Percentiles rank a stretch among this genome's conserved stretches.
These are phyloP conservation scores for Ascidia mentula DNA, from an alignment of 23 tunicate species.

Conservation along the genomic window DNA sequence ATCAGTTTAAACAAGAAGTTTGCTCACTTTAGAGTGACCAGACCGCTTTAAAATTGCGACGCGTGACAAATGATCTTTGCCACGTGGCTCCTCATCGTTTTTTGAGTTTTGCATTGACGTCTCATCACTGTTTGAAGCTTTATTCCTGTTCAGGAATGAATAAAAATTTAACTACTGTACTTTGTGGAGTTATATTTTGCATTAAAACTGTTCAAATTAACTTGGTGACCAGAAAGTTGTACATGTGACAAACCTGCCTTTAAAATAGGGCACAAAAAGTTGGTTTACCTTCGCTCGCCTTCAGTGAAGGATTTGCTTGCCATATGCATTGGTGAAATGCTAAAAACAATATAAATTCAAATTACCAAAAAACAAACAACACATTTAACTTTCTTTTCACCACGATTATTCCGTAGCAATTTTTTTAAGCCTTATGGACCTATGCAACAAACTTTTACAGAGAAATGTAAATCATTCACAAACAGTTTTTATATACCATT, in stretches of 20 bases:
- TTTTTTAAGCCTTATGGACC: background rate
- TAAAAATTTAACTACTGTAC: background rate
- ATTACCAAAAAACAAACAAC: background rate
- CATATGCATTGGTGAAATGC: slow-evolving; percentile 57
- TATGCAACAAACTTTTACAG: background rate
- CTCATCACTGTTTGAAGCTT: slow-evolving; percentile 6
- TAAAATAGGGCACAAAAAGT: background rate
- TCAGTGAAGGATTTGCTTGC: background rate
- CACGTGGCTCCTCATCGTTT: slow-evolving; percentile 30
- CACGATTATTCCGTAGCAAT: background rate
- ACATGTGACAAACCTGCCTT: background rate
- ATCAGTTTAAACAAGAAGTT: no score
- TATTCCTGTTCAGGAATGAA: background rate
- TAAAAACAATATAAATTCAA: slow-evolving; percentile 4
- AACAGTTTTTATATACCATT: slow-evolving; percentile 51
- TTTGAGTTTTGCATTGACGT: background rate
- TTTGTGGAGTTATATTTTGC: background rate
- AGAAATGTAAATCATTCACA: background rate
- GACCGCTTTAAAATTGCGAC: slow-evolving; percentile 56
- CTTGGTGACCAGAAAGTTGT: background rate
- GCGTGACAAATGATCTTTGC: slow-evolving; percentile 49
- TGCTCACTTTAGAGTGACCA: background rate
- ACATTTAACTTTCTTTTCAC: background rate
- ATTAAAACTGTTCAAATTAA: background rate
- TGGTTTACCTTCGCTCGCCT: background rate